These are phyloP conservation scores for Seira musarum DNA, from an alignment of 2,888 invertebrate genomes.

Conservation along the genomic window DNA sequence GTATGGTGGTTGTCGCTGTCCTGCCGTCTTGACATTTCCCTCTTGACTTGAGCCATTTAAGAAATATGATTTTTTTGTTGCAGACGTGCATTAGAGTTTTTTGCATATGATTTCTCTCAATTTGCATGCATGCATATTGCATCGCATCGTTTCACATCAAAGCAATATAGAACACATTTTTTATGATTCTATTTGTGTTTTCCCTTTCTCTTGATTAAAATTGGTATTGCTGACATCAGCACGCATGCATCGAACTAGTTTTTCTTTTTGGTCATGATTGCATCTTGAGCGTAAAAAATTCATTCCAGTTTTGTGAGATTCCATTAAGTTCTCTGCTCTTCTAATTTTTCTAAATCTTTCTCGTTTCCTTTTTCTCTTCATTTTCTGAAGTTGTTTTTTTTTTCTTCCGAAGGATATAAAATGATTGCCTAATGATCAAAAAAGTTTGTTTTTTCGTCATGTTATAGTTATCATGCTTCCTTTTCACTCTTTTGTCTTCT, in stretches of 20 bases:
- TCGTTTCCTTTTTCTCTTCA: conserved; percentile 1
- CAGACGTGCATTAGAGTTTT: too few relatives aligned
- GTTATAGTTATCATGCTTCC: not conserved
- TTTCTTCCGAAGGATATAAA: conserved; percentile 32
- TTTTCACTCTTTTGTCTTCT: conserved; percentile 32
- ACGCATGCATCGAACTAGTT: too few relatives aligned
- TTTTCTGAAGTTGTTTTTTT: not conserved
- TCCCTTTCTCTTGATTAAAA: conserved; percentile 7
- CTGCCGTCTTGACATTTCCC: not conserved
- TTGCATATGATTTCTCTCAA: conserved; percentile 12
- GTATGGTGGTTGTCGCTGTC: too few relatives aligned
- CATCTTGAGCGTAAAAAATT: not conserved
- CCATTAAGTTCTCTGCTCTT: conserved; percentile 21
- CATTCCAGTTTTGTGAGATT: conserved; percentile 8
- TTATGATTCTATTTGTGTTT: too few relatives aligned
- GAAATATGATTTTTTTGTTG: not conserved
- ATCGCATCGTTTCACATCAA: not conserved
- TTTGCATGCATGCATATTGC: not conserved
- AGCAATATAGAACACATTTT: too few relatives aligned
- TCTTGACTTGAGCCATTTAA: not conserved
- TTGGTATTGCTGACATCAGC: conserved; percentile 16
- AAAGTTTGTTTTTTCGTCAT: conserved; percentile 29
- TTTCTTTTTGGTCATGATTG: conserved; percentile 3
- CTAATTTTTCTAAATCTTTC: not conserved
- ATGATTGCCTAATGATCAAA: conserved; percentile 50